Evolutionary conservation across 2,888 invertebrate species (phyloP).

Genomic region (Drosophila glabriapex): DNA sequence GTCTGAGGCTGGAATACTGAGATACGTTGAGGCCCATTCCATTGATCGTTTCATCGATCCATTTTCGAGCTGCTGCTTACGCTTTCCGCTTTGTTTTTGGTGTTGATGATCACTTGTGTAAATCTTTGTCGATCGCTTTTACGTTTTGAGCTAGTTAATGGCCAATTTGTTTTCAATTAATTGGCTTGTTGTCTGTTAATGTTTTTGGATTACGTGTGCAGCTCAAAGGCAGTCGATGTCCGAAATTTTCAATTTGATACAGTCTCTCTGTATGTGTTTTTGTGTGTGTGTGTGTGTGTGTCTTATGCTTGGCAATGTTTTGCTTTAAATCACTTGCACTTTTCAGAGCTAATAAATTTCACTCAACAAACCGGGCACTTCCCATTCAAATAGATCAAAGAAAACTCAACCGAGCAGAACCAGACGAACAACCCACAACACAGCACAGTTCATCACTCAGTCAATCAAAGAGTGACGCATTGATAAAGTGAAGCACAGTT

Average conservation of each 20-base stretch:
- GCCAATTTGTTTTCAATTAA: constrained; percentile 80
- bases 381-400: constrained; percentile 70
- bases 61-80: constrained; percentile 41
- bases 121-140: constrained; percentile 46
- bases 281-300: constrained; percentile 1
- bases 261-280: neutral
- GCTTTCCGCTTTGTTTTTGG: constrained; percentile 43
- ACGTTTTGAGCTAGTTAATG: constrained; percentile 68
- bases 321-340: constrained; percentile 67
- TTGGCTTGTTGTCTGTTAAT: constrained; percentile 75
- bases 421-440: constrained; percentile 28
- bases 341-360: constrained; percentile 66
- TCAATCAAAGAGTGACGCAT: constrained; percentile 38
- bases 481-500: constrained; percentile 37
- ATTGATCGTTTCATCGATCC: constrained; percentile 47
- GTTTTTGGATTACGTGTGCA: constrained; percentile 51
- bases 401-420: constrained; percentile 25
- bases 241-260: constrained; percentile 5
- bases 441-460: constrained; percentile 44
- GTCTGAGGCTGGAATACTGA: constrained; percentile 2
- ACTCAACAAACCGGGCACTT: constrained; percentile 47
- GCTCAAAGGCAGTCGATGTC: constrained; percentile 30
- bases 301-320: constrained; percentile 21
- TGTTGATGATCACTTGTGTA: constrained; percentile 57
- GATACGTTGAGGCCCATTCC: constrained; percentile 34